Base-by-base conservation (phyloP, 30 jellyfish, hydroid and myxozoan genomes). In the Cassiopea andromeda region DNA sequence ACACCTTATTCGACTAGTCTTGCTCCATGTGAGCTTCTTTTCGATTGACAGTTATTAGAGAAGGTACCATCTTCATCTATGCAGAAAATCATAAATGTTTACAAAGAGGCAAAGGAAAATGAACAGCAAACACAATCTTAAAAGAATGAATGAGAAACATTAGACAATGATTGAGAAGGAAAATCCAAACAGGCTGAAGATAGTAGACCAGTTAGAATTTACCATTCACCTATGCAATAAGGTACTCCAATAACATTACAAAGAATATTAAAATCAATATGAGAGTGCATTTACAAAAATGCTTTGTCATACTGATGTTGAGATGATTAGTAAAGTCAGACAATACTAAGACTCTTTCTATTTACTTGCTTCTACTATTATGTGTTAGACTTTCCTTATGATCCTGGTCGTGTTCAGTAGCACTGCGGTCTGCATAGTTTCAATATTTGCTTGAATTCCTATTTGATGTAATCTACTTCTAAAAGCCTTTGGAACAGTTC, bases 1-100 rank as follows among this genome's bases (percentile, higher is more conserved):
- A 84, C 87, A 12, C 86, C 93, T 9, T 88, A 85, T 19, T 19
- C 69, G 18, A 73, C 81, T 3, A 85, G 80, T 1, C 59, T 57
- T 16, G 64, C 12, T 54, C 38, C 38, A 27, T 27, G 38, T 27
- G 38, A 27, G 38, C 38, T 27, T 27, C 38, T 6, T 10, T 54
- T 10, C 64, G 12, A 54, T 10, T 10, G 64, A 54, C 7, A 54
- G 12, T 6, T 54, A 54, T 3, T 6, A 54, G 64, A 10, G 10
- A 54, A 54, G 64, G 10, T 54, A 3, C 64, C 7, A 54, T 54
- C 64, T 6, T 54, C 12, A 54, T 54, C 64, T 54, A 10, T 54
- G 64, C 64, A 54, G 64, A 54, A 54, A 54, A 54, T 54, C 64
- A 10, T 54, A 10, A 54, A 54, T 54, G 64, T 54, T 54, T 10